Conservation (phyloP, 1,140 invertebrate species). For the Heliconius hewitsoni region DNA sequence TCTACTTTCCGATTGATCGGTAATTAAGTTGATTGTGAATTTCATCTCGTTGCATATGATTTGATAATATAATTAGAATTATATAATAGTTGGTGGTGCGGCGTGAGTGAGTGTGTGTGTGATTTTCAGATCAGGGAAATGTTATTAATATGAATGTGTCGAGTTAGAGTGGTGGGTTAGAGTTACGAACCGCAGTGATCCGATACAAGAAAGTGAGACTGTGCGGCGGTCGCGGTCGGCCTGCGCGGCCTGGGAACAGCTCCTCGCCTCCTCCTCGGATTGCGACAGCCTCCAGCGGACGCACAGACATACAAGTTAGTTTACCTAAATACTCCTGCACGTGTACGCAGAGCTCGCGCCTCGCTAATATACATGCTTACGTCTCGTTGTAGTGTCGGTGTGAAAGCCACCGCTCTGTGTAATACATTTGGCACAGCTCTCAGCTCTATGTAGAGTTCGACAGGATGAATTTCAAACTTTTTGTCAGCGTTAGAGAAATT, state of each 20-base stretch:
- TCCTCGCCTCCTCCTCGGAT: slow-evolving; percentile 9
- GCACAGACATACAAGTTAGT: slow-evolving; percentile 21
- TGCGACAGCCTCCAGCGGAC: slow-evolving; percentile 10
- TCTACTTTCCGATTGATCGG: background rate
- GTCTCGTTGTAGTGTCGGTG: background rate
- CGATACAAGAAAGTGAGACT: slow-evolving; percentile 34
- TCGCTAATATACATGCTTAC: background rate
- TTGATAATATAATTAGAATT: background rate
- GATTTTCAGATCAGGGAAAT: slow-evolving; percentile 30
- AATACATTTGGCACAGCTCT: background rate
- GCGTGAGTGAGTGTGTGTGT: slow-evolving; percentile 30
- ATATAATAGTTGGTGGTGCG: slow-evolving; percentile 33
- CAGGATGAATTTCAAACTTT: background rate
- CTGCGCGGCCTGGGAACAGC: slow-evolving; percentile 14
- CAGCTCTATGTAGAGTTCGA: background rate
- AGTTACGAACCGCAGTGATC: slow-evolving; percentile 35
- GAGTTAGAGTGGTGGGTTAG: slow-evolving; percentile 25
- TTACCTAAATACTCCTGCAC: background rate
- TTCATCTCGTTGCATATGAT: background rate
- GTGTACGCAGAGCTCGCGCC: background rate
- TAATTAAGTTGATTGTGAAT: background rate
- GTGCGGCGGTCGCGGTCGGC: slow-evolving; percentile 15
- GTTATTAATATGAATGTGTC: slow-evolving; percentile 26
- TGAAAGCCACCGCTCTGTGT: background rate
- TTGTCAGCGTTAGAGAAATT: background rate